phyloP scores from a whole-genome alignment of 2,888 invertebrate species.

The Dryomyza anilis region DNA sequence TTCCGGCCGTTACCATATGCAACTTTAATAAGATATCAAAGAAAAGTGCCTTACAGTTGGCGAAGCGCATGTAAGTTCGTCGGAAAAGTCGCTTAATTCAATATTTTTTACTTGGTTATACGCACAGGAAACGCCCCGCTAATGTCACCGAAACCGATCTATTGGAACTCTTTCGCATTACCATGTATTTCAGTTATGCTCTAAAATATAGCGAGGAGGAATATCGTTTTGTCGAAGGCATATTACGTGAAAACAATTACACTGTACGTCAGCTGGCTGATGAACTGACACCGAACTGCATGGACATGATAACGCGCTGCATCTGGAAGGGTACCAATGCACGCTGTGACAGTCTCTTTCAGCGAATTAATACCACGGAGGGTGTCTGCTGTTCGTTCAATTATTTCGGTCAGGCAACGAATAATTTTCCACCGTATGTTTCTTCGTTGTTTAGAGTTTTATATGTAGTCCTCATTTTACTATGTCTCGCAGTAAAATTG shows the following conservation, averaged over 20 bases:
- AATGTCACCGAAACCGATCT: constrained; percentile 52
- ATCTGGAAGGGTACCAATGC: constrained; percentile 68
- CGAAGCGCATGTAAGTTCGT: constrained; percentile 60
- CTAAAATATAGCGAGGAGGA: constrained; percentile 41
- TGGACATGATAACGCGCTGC: constrained; percentile 65
- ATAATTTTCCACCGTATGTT: constrained; percentile 53
- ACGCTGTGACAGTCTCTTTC: constrained; percentile 66
- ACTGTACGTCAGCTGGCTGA: constrained; percentile 42
- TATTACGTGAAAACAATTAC: constrained; percentile 51
- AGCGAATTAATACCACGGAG: constrained; percentile 62
- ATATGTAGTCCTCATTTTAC: not conserved
- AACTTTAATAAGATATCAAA: constrained; percentile 65
- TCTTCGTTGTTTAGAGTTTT: too few species aligned
- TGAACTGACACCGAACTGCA: constrained; percentile 64
- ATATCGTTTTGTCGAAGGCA: constrained; percentile 40
- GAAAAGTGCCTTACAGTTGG: constrained; percentile 52
- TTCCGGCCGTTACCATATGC: constrained; percentile 67
- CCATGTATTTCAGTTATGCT: constrained; percentile 47
- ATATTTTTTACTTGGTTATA: not conserved
- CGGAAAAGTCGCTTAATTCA: not conserved
- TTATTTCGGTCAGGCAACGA: constrained; percentile 63
- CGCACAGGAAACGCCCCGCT: constrained; percentile 46
- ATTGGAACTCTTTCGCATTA: constrained; percentile 46
- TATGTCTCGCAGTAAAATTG: constrained; percentile 47
- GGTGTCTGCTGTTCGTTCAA: constrained; percentile 72